Evolutionary conservation across 2,113 vertebrate species (phyloP), one percentile per base, ranked within the genome.

Genomic region (Myiopsitta monachus): DNA sequence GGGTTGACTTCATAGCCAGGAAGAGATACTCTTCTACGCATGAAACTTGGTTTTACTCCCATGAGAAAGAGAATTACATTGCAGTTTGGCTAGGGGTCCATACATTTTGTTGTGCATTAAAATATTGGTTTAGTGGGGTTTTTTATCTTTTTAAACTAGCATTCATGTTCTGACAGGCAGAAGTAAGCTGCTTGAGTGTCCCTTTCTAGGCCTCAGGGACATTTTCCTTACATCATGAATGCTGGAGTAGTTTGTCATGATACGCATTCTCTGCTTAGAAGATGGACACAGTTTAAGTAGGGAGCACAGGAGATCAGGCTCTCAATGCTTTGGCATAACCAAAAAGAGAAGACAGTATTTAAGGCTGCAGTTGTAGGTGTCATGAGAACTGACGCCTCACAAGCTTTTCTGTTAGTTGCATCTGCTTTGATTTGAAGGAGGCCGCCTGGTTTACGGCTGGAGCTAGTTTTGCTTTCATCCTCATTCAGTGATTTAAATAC

Each of bases 401-500:
- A 79, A 88, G 88, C 77, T 89, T 94, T 62, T 72, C 62, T 79
- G 66, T 81, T 96, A 41, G 66, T 87, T 93, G 66, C 38, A 63
- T 87, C 74, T 92, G 66, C 83, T 96, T 95, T 92, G 94, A 94
- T 94, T 94, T 87, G 83, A 74, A 82, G 54, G 82, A 74, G 69
- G 39, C 82, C 80, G 74, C 86, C 92, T 91, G 74, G 62, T 90
- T 93, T 95, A 73, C 79, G 88, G 86, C 88, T 94, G 81, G 38
- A 93, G 57, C 36, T 89, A 38, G 84, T 82, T 94, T 84, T 94
- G 62, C 94, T 95, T 97, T 96, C 73, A 95, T 93, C 91, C 59
- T 87, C 46, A 10, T 70, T 92, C 73, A 81, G 2, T 61, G 55
- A 64, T 87, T 93, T 92, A 72, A 90, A 85, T 82, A 72, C 77